Evolutionary conservation across 2,113 vertebrate genomes (phyloP), one percentile per base, ranked within the genome.

Genomic region (Mirza zaza): DNA sequence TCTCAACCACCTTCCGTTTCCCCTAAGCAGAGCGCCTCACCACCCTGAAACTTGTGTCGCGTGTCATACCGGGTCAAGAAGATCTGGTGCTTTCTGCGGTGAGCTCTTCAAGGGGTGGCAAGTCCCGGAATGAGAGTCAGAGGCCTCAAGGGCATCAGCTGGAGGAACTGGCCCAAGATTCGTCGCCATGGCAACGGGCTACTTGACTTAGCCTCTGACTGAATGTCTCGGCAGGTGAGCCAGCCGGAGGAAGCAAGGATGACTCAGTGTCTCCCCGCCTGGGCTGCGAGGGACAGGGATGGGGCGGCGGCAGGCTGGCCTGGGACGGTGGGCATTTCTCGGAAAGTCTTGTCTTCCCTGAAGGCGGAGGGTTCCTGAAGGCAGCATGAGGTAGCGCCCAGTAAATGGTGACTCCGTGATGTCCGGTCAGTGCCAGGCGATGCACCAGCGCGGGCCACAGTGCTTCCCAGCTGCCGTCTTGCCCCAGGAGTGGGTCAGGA

Each of bases 261-360:
- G 95, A 95, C 84, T 95, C 96, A 90, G 68, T 39, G 36, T 13
- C 14, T 63, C 70, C 57, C 67, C 34, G 25, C 17, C 81, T 57
- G 27, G 34, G 42, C 27, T 50, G 17, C 27, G 0, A 0, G 0
- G 45, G 50, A 52, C n/a, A 45, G 8, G 71, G 82, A 77, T 21
- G 25, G 6, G 7, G 65, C 27, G n/a, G 36, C 42, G 48, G 73
- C 27, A 79, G 55, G 39, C 48, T 6, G 4, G 23, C n/a, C 36
- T 68, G 50, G 90, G 6, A 11, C 2, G 34, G 45, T 25, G 57
- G 76, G 42, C 17, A 39, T 76, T 87, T 94, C 92, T 83, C 20
- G 65, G 27, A 94, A 21, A n/a, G 23, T 55, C 80, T 90, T 5
- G 1, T 63, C 84, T 65, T 89, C 50, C 67, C 93, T 59, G 48